Conservation (phyloP, 2,888 invertebrate species). For the Melitaea athalia region DNA sequence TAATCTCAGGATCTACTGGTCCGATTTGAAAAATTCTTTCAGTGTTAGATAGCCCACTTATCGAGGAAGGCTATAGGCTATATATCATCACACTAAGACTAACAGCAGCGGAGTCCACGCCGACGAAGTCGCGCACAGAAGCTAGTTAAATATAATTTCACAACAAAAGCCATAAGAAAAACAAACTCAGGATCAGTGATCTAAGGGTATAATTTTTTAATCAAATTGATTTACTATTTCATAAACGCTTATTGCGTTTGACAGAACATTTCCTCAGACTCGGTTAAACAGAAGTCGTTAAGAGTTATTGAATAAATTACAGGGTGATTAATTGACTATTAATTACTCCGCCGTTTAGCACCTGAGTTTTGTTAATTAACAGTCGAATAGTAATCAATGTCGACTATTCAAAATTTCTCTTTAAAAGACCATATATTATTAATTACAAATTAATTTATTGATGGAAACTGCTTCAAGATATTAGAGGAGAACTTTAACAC, state of each 20-base stretch:
- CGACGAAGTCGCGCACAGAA: too few species aligned
- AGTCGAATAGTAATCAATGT: slow-evolving; percentile 11
- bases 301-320: slow-evolving; percentile 74
- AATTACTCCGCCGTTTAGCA: slow-evolving; percentile 78
- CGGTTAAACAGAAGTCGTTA: slow-evolving; percentile 57
- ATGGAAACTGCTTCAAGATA: not conserved
- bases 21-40: too few species aligned
- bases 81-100: too few species aligned
- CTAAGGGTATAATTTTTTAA: not conserved
- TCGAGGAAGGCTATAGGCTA: too few species aligned
- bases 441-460: not conserved
- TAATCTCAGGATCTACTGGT: too few species aligned
- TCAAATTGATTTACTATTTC: slow-evolving; percentile 3
- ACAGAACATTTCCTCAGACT: slow-evolving; percentile 54
- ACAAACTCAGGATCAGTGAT: not conserved
- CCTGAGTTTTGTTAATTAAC: slow-evolving; percentile 43
- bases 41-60: too few species aligned
- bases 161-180: too few species aligned
- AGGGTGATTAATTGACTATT: slow-evolving; percentile 76
- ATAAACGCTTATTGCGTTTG: slow-evolving; percentile 41
- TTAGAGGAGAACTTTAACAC: not conserved
- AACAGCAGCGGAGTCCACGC: too few species aligned
- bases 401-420: not conserved
- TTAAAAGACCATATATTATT: not conserved
- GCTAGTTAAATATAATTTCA: too few species aligned